Percentiles rank a stretch among this genome's conserved stretches.
Evolutionary conservation across 2,888 invertebrate species (phyloP).

Genomic region (Carpatolechia fugitivella): DNA sequence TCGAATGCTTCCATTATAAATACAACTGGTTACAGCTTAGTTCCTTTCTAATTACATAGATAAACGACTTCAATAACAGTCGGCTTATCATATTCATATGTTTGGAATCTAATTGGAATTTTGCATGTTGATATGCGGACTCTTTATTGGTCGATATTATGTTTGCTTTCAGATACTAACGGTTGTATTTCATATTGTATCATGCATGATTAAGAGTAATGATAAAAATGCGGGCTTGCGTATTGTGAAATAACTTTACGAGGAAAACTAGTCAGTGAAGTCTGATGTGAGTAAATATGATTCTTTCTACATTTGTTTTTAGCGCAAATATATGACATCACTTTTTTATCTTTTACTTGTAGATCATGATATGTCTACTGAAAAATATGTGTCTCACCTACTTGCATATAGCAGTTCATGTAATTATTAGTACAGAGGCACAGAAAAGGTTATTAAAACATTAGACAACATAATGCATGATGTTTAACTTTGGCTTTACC

Average conservation of each 20-base stretch:
- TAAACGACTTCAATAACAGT: constrained; percentile 75
- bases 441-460: neutral
- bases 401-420: neutral
- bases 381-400: neutral
- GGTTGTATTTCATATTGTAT: constrained; percentile 65
- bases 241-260: constrained; percentile 15
- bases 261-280: neutral
- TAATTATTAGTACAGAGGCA: neutral
- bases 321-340: constrained; percentile 12
- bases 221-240: constrained; percentile 35
- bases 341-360: constrained; percentile 18
- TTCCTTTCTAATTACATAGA: constrained; percentile 77
- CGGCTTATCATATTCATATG: constrained; percentile 75
- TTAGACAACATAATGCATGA: constrained; percentile 6
- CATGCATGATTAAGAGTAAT: constrained; percentile 45
- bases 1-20: constrained; percentile 68
- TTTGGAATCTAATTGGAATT: constrained; percentile 78
- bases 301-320: neutral
- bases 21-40: constrained; percentile 75
- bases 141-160: constrained; percentile 76
- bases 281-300: neutral
- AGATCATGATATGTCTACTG: neutral
- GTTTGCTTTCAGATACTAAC: constrained; percentile 73
- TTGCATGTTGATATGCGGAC: constrained; percentile 76
- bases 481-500: constrained; percentile 2